Conservation (phyloP, 2,797 vertebrate species). For the Philypnodon macrostomus region DNA sequence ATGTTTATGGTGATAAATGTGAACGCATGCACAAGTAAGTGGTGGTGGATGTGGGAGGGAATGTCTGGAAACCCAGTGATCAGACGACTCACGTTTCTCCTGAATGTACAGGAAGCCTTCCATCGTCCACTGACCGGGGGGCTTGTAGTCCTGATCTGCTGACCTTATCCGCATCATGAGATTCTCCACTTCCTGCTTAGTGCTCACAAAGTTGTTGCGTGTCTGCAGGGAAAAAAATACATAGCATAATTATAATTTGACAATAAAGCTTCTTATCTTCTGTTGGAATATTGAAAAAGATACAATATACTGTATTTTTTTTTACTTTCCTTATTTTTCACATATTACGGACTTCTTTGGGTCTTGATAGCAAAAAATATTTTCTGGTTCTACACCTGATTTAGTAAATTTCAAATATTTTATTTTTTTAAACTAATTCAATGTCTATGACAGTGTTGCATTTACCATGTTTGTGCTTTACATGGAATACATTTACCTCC, state of each 20-base stretch:
- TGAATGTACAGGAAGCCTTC: slow-evolving; percentile 96
- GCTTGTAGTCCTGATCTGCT: slow-evolving; percentile 91
- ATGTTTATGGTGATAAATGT: slow-evolving; percentile 66
- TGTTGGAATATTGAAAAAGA: too few relatives aligned
- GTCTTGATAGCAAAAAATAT: too few relatives aligned
- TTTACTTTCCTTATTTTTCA: too few relatives aligned
- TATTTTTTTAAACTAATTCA: too few relatives aligned
- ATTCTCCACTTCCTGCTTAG: slow-evolving; percentile 95
- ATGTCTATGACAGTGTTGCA: too few relatives aligned
- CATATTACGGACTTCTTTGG: too few relatives aligned
- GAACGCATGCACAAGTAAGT: slow-evolving; percentile 40
- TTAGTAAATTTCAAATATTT: too few relatives aligned
- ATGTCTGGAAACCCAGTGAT: slow-evolving; percentile 5
- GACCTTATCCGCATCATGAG: slow-evolving; percentile 95
- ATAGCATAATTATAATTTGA: background rate
- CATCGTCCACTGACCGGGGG: slow-evolving; percentile 95
- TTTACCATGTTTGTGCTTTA: too few relatives aligned
- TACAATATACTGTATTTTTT: too few relatives aligned
- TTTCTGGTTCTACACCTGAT: too few relatives aligned
- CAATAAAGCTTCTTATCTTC: too few relatives aligned
- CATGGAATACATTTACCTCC: too few relatives aligned
- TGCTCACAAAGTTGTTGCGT: slow-evolving; percentile 97
- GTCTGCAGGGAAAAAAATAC: slow-evolving; percentile 75
- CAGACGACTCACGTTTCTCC: slow-evolving; percentile 90
- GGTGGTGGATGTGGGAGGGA: background rate